Evolutionary conservation across 2,113 vertebrate genomes (phyloP).

Genomic region (Pantherophis guttatus): DNA sequence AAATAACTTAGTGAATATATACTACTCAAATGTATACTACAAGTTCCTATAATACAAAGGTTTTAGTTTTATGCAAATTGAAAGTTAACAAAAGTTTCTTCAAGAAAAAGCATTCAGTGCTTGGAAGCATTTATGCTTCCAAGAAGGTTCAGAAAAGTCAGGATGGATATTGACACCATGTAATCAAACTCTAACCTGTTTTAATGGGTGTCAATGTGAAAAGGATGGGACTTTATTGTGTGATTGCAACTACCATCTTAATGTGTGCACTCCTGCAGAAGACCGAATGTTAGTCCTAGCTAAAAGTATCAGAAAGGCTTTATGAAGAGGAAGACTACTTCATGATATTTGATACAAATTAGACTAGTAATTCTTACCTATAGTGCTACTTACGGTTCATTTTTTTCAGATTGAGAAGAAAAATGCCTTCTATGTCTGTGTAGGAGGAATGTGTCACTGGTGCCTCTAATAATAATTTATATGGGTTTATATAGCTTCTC

Average conservation of each 20-base stretch:
- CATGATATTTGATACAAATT: not conserved
- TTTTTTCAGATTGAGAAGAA: not conserved
- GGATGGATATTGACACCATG: not conserved
- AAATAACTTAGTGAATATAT: not conserved
- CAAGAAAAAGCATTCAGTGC: not conserved
- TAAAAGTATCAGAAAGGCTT: not conserved
- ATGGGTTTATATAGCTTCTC: not conserved
- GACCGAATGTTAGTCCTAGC: not conserved
- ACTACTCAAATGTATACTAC: not conserved
- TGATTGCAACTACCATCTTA: not conserved
- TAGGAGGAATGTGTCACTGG: not conserved
- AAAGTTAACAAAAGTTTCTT: not conserved
- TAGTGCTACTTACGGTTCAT: not conserved
- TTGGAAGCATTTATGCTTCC: not conserved
- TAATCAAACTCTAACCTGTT: not conserved
- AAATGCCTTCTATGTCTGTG: not conserved
- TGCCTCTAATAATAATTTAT: not conserved
- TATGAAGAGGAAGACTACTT: not conserved
- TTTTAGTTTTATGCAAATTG: not conserved
- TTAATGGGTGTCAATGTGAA: not conserved
- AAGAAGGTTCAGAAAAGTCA: not conserved
- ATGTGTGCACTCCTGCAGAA: not conserved
- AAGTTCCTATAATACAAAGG: too few species aligned
- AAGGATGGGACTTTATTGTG: not conserved
- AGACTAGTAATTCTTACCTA: not conserved